Conservation (phyloP, 2,888 invertebrate species). For the Cepaea hortensis region DNA sequence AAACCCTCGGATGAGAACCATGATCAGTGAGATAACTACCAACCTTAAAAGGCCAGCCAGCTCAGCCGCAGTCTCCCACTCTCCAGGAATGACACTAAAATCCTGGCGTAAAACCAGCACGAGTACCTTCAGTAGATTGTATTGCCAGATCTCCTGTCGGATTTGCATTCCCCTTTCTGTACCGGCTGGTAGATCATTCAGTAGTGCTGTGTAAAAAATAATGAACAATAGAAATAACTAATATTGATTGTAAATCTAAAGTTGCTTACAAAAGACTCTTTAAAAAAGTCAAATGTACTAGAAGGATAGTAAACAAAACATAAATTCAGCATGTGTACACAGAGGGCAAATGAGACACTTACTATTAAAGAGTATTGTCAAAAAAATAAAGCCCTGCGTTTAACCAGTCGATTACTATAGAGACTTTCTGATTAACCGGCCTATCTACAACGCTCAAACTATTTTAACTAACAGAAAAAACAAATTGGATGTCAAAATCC, state of each 20-base stretch:
- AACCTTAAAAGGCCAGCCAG: slow-evolving; percentile 72
- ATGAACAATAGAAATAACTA: too few relatives aligned
- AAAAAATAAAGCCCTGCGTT: too few relatives aligned
- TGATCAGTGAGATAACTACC: neutral
- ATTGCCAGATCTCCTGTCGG: slow-evolving; percentile 70
- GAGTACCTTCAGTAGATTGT: slow-evolving; percentile 71
- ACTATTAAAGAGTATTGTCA: too few relatives aligned
- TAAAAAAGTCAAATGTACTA: too few relatives aligned
- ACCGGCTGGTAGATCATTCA: slow-evolving; percentile 61
- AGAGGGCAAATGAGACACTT: too few relatives aligned
- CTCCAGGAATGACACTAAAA: slow-evolving; percentile 70
- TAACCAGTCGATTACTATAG: too few relatives aligned
- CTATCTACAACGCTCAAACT: too few relatives aligned
- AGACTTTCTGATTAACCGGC: too few relatives aligned
- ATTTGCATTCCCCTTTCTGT: slow-evolving; percentile 61
- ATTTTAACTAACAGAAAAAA: too few relatives aligned
- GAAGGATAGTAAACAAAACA: too few relatives aligned
- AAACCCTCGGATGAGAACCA: neutral
- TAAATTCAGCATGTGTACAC: too few relatives aligned
- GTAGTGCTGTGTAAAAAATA: slow-evolving; percentile 57
- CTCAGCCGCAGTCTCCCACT: slow-evolving; percentile 73
- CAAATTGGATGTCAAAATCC: too few relatives aligned
- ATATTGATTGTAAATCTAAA: neutral
- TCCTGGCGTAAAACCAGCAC: slow-evolving; percentile 74
- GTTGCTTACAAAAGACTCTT: slow-evolving; percentile 17